phyloP scores from a whole-genome alignment of 2,797 vertebrate genomes.

The Epinephelus coioides region DNA sequence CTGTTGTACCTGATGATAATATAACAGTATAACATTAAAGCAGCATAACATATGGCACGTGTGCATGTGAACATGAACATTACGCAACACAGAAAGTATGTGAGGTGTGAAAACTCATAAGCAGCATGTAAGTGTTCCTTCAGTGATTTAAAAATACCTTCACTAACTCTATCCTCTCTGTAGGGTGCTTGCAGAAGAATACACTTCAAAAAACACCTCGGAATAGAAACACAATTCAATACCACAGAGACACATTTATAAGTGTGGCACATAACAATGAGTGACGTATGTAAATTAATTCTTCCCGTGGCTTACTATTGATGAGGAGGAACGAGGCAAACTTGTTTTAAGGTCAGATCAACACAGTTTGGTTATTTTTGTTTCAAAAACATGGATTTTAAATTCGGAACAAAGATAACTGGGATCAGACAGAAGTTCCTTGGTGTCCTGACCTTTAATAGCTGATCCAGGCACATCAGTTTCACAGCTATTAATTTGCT shows the following conservation, averaged over 20 bases:
- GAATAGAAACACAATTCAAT: constrained; percentile 25
- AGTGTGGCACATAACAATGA: constrained; percentile 1
- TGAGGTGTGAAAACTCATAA: background rate
- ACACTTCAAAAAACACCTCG: constrained; percentile 17
- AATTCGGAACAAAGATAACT: constrained; percentile 27
- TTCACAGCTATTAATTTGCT: constrained; percentile 56
- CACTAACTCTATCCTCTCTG: constrained; percentile 14
- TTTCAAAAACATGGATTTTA: constrained; percentile 7
- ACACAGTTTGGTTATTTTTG: constrained; percentile 15
- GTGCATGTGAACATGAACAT: background rate
- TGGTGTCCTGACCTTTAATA: constrained; percentile 64
- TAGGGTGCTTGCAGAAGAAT: background rate
- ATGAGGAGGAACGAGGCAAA: background rate
- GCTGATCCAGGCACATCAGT: constrained; percentile 42
- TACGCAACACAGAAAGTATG: background rate
- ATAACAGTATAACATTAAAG: background rate
- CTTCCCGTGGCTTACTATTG: constrained; percentile 5
- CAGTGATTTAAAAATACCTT: constrained; percentile 33
- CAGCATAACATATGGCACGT: background rate
- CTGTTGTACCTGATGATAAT: background rate
- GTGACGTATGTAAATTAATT: background rate
- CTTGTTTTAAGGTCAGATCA: constrained; percentile 8
- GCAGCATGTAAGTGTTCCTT: background rate
- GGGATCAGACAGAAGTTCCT: constrained; percentile 45
- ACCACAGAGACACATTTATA: constrained; percentile 4